Evolutionary conservation across 1,140 invertebrate species (phyloP), one percentile per base, ranked within the genome.

Genomic region (Ephestia elutella): DNA sequence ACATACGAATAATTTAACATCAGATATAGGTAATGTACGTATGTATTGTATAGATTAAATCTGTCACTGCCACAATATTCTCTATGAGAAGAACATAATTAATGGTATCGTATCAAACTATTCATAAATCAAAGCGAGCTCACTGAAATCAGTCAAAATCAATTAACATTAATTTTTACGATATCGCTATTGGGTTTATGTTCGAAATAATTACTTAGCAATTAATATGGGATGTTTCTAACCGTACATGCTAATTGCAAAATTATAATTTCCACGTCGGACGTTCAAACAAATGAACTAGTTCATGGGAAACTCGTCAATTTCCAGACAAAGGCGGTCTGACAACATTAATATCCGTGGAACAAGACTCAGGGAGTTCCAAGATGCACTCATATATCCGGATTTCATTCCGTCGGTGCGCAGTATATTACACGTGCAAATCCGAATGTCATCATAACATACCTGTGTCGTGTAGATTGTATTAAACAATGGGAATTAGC

Each of bases 391-490:
- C 66, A 74, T 74, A 73, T 71, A 73, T 80, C 66, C 63, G 61
- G 67, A 66, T 71, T 73, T 71, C 66, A 73, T 72, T 70, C 61
- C 57, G 54, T 60, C 51, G 28, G 62, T 65, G 68, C 57, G 56
- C 68, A 66, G 66, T 71, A 71, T 70, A 73, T 72, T 71, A 73
- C 60, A 68, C 62, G 70, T 70, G 66, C 59, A 75, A 77, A 80
- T 76, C 71, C 71, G 71, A 76, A 73, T 74, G 76, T 75, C 71
- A 76, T 76, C 69, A 65, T 76, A 78, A 75, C 68, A 64, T 66
- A 75, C 71, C 75, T 73, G 73, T 63, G 63, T 64, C 59, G 62
- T 56, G 73, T 78, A 75, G 75, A 80, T 78, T 82, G 75, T 74
- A 76, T 78, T 74, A 73, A 82, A 78, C 73, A 79, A 75, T 79